These are phyloP conservation scores for Penaeus chinensis DNA, from an alignment of 1,140 invertebrate species.

Conservation along the genomic window DNA sequence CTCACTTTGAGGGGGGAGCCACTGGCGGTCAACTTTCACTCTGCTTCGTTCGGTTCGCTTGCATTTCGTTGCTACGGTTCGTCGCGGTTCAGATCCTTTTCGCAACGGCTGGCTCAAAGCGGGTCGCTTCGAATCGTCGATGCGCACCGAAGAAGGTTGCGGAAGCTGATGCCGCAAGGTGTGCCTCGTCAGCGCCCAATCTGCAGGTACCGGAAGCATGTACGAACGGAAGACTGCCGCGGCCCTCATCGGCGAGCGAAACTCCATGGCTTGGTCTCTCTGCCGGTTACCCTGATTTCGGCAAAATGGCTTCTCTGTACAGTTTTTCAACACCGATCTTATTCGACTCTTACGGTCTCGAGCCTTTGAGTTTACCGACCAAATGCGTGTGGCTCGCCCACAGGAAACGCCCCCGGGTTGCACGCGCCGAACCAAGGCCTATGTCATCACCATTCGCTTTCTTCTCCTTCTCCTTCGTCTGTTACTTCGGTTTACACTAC, in stretches of 20 bases:
- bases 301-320: constrained; percentile 58
- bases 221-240: background rate
- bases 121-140: too few species aligned
- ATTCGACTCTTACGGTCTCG: constrained; percentile 57
- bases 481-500: too few species aligned
- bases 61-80: background rate
- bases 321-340: constrained; percentile 58
- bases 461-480: constrained; percentile 11
- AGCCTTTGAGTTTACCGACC: constrained; percentile 61
- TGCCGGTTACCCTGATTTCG: constrained; percentile 49
- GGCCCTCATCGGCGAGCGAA: background rate
- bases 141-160: too few species aligned
- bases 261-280: constrained; percentile 22
- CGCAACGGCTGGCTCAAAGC: too few species aligned
- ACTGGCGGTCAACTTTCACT: background rate
- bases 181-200: too few species aligned
- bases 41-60: constrained; percentile 18
- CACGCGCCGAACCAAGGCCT: background rate
- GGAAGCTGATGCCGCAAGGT: too few species aligned
- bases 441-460: background rate
- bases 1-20: constrained; percentile 56
- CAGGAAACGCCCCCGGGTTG: constrained; percentile 21
- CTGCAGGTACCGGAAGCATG: too few species aligned
- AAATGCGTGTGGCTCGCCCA: constrained; percentile 54
- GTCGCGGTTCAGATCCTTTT: background rate